A percentile compares a stretch with the other conserved stretches of the same genome.
phyloP scores from a whole-genome alignment of 2,888 invertebrate species.

The Anticlea derivata region DNA sequence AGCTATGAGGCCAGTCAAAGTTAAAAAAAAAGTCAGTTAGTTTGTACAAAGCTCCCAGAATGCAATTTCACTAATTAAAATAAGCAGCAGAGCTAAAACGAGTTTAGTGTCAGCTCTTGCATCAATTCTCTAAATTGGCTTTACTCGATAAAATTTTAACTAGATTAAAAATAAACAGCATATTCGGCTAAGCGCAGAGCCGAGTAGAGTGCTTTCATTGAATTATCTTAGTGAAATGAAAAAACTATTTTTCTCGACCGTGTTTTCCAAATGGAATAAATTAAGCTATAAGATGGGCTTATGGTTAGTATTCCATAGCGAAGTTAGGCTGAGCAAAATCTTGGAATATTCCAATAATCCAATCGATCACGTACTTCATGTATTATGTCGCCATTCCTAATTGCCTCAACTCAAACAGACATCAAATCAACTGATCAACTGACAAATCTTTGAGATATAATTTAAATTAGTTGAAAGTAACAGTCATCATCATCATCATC shows the following conservation, averaged over 20 bases:
- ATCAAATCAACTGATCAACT: no score
- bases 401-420: no score
- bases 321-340: no score
- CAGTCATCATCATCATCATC: no score
- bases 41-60: constrained; percentile 14
- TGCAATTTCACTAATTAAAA: constrained; percentile 14
- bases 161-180: constrained; percentile 23
- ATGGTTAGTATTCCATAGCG: no score
- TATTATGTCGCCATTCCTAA: no score
- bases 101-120: constrained; percentile 15
- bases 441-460: no score
- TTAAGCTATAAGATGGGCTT: neutral
- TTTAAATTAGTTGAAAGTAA: no score
- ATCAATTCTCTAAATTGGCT: constrained; percentile 22
- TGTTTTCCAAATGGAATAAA: constrained; percentile 1
- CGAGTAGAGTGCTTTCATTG: constrained; percentile 13
- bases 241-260: neutral
- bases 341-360: no score
- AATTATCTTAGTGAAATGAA: constrained; percentile 16
- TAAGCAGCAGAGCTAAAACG: constrained; percentile 10
- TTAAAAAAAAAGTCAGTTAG: no score
- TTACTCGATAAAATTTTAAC: constrained; percentile 24
- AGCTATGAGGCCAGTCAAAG: no score
- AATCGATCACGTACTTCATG: no score
- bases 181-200: constrained; percentile 11